Percentiles rank a stretch among this genome's conserved stretches.
These are phyloP conservation scores for Scrobipalpa costella DNA, from an alignment of 2,888 invertebrate species.

Conservation along the genomic window DNA sequence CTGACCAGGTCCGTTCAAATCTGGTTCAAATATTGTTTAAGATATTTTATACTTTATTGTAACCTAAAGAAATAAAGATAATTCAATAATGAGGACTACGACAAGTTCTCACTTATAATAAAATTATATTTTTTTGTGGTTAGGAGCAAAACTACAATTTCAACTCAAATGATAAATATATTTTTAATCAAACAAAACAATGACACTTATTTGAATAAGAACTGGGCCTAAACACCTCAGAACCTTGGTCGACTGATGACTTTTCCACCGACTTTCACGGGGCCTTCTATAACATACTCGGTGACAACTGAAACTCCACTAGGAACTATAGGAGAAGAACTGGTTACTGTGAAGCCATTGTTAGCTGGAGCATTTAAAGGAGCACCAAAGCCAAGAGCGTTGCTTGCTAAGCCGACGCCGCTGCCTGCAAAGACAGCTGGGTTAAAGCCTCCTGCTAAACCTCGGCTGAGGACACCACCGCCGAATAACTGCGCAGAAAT, in stretches of 20 bases:
- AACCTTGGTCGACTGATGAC: not conserved
- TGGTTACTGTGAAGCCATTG: slow-evolving; percentile 37
- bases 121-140: not conserved
- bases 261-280: slow-evolving; percentile 6
- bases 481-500: slow-evolving; percentile 16
- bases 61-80: too few relatives aligned
- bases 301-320: slow-evolving; percentile 33
- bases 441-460: not conserved
- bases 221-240: not conserved
- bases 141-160: not conserved
- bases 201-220: not conserved
- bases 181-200: slow-evolving; percentile 5
- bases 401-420: not conserved
- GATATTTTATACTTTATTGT: too few relatives aligned
- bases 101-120: not conserved
- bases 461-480: not conserved
- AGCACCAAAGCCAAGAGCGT: not conserved
- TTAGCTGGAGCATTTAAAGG: slow-evolving; percentile 26
- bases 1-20: too few relatives aligned
- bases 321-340: slow-evolving; percentile 40
- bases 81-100: too few relatives aligned
- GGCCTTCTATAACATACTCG: slow-evolving; percentile 38
- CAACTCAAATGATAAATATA: not conserved
- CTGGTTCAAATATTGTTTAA: too few relatives aligned
- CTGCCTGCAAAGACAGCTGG: not conserved